These are phyloP conservation scores for Carcharodon carcharias DNA, from an alignment of 2,797 vertebrate genomes.

Conservation along the genomic window DNA sequence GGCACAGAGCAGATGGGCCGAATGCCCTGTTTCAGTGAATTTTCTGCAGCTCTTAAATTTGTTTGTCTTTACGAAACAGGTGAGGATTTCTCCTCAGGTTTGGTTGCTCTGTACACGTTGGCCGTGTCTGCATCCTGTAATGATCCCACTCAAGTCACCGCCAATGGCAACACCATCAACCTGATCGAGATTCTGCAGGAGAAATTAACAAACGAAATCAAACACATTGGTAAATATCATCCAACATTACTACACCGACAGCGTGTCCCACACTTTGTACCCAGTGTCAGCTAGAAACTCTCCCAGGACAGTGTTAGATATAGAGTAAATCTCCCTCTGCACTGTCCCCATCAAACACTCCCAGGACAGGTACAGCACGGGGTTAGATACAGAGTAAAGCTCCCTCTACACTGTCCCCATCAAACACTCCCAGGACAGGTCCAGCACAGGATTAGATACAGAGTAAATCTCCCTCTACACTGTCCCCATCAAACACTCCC, in stretches of 20 bases:
- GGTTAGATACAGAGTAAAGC: too few relatives aligned
- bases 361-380: too few relatives aligned
- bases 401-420: too few relatives aligned
- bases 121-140: conserved; percentile 58
- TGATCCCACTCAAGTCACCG: conserved; percentile 19
- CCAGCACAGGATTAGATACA: too few relatives aligned
- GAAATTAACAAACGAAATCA: conserved; percentile 48
- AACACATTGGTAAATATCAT: conserved; percentile 45
- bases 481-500: too few relatives aligned
- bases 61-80: conserved; percentile 45
- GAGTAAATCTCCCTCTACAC: too few relatives aligned
- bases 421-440: too few relatives aligned
- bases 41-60: not conserved
- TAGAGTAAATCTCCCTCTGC: too few relatives aligned
- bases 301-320: too few relatives aligned
- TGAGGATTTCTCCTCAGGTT: conserved; percentile 45
- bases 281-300: too few relatives aligned
- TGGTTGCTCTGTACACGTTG: conserved; percentile 53
- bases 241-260: not conserved
- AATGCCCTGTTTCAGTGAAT: not conserved
- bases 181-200: conserved; percentile 44
- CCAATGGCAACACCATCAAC: not conserved
- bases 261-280: too few relatives aligned
- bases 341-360: too few relatives aligned
- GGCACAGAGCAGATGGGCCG: not conserved